Evolutionary conservation across 2,113 vertebrate genomes (phyloP).

Genomic region (Saccopteryx leptura): DNA sequence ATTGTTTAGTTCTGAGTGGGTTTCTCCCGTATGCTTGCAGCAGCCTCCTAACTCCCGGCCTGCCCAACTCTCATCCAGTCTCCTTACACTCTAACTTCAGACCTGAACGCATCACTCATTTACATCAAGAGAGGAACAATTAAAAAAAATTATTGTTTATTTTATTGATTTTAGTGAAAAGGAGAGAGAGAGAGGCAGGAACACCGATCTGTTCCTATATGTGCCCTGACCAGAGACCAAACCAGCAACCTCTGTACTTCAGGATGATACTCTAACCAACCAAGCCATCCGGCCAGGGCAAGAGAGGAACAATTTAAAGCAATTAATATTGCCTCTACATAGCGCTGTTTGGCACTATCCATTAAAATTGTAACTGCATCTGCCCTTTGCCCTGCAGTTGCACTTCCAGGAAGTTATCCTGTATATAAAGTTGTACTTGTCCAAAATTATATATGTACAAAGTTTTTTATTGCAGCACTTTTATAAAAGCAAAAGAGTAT

Average conservation of each 20-base stretch:
- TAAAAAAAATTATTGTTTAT: neutral
- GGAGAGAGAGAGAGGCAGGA: too few relatives aligned
- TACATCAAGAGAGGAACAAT: neutral
- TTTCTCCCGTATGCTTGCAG: neutral
- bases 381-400: neutral
- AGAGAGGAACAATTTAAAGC: neutral
- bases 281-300: neutral
- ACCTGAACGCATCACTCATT: neutral
- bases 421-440: neutral
- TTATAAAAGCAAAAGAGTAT: neutral
- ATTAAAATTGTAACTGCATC: neutral
- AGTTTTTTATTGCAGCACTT: neutral
- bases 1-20: accelerated
- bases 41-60: neutral
- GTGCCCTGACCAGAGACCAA: too few relatives aligned
- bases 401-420: neutral
- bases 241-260: too few relatives aligned
- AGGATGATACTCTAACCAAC: too few relatives aligned
- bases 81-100: neutral
- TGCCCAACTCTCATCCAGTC: neutral
- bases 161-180: too few relatives aligned
- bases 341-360: neutral
- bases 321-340: neutral
- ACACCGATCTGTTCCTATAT: too few relatives aligned
- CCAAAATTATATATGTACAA: neutral